A percentile compares a stretch with the other conserved stretches of the same genome.
phyloP scores from a whole-genome alignment of 2,113 vertebrate genomes.

The Lamprologus callipterus region DNA sequence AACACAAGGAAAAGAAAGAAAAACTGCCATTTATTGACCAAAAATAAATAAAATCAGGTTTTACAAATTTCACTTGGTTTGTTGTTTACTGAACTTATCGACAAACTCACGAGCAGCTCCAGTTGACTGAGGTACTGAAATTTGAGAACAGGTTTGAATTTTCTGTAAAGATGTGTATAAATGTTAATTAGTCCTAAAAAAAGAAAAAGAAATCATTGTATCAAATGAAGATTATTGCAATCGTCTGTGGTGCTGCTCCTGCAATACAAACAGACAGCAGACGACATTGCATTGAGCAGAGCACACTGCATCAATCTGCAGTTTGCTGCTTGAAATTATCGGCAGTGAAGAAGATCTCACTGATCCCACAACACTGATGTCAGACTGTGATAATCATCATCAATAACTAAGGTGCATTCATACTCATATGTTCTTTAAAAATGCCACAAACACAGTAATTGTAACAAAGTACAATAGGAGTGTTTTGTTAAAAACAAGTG shows the following conservation, averaged over 20 bases:
- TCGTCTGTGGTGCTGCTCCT: neutral
- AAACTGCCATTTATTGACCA: neutral
- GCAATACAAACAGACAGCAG: neutral
- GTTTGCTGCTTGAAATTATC: neutral
- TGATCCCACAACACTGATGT: neutral
- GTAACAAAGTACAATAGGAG: neutral
- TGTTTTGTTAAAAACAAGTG: neutral
- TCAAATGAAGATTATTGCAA: neutral
- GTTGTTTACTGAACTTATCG: neutral
- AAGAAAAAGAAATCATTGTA: neutral
- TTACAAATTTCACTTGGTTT: neutral
- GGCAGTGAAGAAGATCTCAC: neutral
- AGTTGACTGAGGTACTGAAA: neutral
- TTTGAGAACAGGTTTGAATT: neutral
- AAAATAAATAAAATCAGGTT: neutral
- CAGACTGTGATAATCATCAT: neutral
- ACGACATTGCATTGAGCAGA: fast-evolving
- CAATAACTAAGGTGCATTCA: neutral
- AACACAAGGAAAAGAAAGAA: neutral
- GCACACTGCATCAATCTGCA: neutral
- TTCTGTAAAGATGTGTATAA: neutral
- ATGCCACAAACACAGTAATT: neutral
- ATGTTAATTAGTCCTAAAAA: neutral
- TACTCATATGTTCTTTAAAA: neutral
- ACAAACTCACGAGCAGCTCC: neutral